Base-by-base conservation (phyloP, 1,140 invertebrate species). In the Phocides pigmalion region DNA sequence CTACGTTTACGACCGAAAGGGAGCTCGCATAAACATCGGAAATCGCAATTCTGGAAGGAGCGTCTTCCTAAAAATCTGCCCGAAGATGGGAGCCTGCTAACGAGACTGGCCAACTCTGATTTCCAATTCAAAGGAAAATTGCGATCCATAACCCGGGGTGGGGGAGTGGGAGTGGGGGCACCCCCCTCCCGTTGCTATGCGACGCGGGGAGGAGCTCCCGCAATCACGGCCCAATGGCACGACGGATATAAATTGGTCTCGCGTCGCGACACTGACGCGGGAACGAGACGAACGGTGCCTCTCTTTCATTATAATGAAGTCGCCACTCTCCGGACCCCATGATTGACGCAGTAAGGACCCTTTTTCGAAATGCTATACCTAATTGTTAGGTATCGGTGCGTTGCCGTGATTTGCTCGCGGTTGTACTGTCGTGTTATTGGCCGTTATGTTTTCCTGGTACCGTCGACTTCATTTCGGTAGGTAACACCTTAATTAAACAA, bases 161-260 rank as follows among this genome's bases (percentile, higher is more conserved):
- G 74, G 81, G 78, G 79, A 87, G 89, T 83, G 84, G 88, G 54
- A 46, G 81, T 87, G 92, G 88, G 83, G 81, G 79, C 8, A 76
- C 70, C 76, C 81, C 80, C 78, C 79, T 81, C 72, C 87, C 87
- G 93, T 94, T 87, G 90, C 93, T 91, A 93, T 91, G 93, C 82
- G 92, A 93, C 93, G 87, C 90, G 91, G 92, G 92, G 92, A 91
- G 92, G 91, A 90, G 90, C 77, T 81, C 74, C 87, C 80, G 82
- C 83, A 92, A 92, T 92, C 91, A 91, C 88, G 85, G 91, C 86
- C 89, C 91, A 92, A 92, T 92, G 72, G 91, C 87, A 89, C 90
- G 92, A 92, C 93, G 92, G 92, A 92, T 92, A 92, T 92, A 92
- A 92, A 92, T 92, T 92, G 91, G 84, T 91, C 84, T 79, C 72